phyloP scores from a whole-genome alignment of 2,888 invertebrate species.

The Gonocerus acuteangulatus region DNA sequence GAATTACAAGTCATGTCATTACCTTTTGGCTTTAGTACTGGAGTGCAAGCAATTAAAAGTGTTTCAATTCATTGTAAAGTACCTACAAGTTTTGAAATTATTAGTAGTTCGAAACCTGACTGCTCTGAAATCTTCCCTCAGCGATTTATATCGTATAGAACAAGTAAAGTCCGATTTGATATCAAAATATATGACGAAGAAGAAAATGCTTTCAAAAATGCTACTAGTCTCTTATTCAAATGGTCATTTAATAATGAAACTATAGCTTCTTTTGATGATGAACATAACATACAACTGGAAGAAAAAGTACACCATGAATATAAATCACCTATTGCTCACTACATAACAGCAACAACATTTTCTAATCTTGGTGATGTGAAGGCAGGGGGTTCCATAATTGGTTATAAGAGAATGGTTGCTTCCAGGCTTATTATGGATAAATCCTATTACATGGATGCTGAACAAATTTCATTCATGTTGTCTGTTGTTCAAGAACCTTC shows the following conservation, averaged over 20 bases:
- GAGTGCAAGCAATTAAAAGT: slow-evolving; percentile 45
- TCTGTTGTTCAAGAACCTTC: slow-evolving; percentile 52
- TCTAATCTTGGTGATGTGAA: slow-evolving; percentile 28
- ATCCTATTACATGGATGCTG: not conserved
- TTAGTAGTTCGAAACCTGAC: not conserved
- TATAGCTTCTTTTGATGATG: slow-evolving; percentile 31
- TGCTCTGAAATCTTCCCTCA: slow-evolving; percentile 45
- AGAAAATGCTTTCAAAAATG: slow-evolving; percentile 65
- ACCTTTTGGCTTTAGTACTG: slow-evolving; percentile 46
- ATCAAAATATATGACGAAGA: slow-evolving; percentile 53
- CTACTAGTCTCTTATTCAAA: slow-evolving; percentile 60
- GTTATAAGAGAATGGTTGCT: slow-evolving; percentile 10
- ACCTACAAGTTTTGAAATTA: slow-evolving; percentile 24
- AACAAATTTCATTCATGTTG: not conserved
- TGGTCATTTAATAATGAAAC: slow-evolving; percentile 49
- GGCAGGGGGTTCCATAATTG: slow-evolving; percentile 16
- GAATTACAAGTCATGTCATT: slow-evolving; percentile 53
- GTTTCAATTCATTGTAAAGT: slow-evolving; percentile 52
- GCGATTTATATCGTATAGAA: slow-evolving; percentile 39
- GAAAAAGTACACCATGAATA: slow-evolving; percentile 9
- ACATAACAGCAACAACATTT: slow-evolving; percentile 16
- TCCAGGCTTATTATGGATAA: not conserved
- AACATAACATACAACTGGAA: slow-evolving; percentile 30
- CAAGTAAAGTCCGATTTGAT: slow-evolving; percentile 2
- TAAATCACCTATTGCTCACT: slow-evolving; percentile 24